These are phyloP conservation scores for Amiota mariae DNA, from an alignment of 2,888 invertebrate species.

Conservation along the genomic window DNA sequence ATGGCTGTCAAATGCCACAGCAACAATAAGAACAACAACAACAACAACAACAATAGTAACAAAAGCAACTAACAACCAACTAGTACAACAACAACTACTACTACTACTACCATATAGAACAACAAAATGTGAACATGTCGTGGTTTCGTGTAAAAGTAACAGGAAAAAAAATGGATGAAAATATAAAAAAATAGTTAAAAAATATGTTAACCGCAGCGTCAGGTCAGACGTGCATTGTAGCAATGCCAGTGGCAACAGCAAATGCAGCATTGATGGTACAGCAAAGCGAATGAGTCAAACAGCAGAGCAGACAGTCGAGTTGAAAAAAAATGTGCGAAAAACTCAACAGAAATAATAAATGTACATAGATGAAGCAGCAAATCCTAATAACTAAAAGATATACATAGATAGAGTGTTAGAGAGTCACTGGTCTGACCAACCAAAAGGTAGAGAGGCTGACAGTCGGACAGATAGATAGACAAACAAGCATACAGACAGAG, in stretches of 20 bases:
- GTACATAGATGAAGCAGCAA: neutral
- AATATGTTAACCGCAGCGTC: slow-evolving; percentile 66
- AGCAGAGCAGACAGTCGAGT: neutral
- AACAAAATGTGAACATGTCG: neutral
- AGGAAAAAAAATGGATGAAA: slow-evolving; percentile 49
- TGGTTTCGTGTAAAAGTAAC: too few relatives aligned
- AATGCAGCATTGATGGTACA: neutral
- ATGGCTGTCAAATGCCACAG: slow-evolving; percentile 24
- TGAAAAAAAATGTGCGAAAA: neutral
- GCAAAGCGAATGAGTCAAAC: neutral
- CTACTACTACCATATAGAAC: neutral
- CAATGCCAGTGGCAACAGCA: neutral
- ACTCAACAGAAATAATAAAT: slow-evolving; percentile 25
- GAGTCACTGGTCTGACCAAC: too few relatives aligned
- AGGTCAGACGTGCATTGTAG: slow-evolving; percentile 60
- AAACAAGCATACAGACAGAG: slow-evolving; percentile 9
- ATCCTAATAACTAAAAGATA: too few relatives aligned
- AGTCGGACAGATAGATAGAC: slow-evolving; percentile 19
- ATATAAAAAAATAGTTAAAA: slow-evolving; percentile 65
- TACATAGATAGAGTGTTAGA: too few relatives aligned
- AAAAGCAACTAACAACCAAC: neutral
- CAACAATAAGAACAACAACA: slow-evolving; percentile 30
- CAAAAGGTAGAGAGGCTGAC: slow-evolving; percentile 23
- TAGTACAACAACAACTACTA: too few relatives aligned
- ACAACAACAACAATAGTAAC: neutral